Conservation (phyloP, 2,113 vertebrate genomes). For the Nettapus auritus region DNA sequence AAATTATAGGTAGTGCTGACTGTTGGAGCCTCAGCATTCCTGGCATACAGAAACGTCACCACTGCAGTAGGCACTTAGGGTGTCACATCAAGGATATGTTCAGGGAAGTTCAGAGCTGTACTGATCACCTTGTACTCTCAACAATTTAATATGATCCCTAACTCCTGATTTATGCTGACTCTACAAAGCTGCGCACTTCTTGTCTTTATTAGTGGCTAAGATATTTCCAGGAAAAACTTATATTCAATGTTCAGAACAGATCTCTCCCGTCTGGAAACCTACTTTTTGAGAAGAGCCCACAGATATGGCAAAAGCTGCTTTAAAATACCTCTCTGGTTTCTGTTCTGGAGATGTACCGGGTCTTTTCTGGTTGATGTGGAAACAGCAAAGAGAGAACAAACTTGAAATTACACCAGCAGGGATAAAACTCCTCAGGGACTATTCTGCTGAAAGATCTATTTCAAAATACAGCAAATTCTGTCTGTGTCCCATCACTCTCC, state of each 20-base stretch:
- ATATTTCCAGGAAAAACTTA: conserved; percentile 16
- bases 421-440: background rate
- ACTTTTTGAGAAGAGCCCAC: background rate
- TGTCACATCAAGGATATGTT: background rate
- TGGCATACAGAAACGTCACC: background rate
- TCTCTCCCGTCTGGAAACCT: background rate
- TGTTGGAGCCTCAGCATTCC: background rate
- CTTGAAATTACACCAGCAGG: conserved; percentile 24
- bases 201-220: background rate
- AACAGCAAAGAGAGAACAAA: background rate
- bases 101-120: conserved; percentile 11
- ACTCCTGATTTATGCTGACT: conserved; percentile 1
- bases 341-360: background rate
- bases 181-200: background rate
- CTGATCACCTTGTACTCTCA: background rate
- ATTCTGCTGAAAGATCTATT: conserved; percentile 35
- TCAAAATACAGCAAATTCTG: conserved; percentile 14
- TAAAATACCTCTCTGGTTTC: background rate
- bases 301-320: background rate
- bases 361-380: background rate
- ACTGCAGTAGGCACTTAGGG: background rate
- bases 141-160: background rate
- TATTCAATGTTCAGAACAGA: background rate
- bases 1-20: background rate
- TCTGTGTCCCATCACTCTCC: background rate